Evolutionary conservation across 2,113 vertebrate species (phyloP).

Genomic region (Microtus ochrogaster): DNA sequence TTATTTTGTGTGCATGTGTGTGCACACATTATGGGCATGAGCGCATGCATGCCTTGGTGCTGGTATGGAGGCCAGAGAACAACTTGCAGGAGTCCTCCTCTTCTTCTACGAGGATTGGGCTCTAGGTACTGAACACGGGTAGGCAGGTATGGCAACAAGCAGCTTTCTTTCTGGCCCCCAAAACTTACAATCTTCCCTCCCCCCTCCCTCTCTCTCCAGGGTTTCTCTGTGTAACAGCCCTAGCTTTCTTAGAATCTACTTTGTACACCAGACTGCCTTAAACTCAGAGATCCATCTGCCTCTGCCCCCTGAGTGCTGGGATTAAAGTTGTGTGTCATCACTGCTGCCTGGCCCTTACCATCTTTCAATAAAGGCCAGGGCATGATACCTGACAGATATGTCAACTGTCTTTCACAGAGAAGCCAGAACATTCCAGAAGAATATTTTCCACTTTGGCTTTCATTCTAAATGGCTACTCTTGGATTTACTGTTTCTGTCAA

Average conservation of each 20-base stretch:
- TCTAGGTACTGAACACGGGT: neutral
- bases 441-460: neutral
- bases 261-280: neutral
- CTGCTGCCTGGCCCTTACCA: neutral
- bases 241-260: neutral
- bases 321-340: neutral
- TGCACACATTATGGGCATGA: neutral
- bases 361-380: neutral
- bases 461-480: neutral
- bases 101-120: neutral
- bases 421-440: neutral
- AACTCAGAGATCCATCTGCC: neutral
- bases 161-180: neutral
- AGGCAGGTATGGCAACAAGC: too few relatives aligned
- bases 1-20: neutral
- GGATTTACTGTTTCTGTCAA: neutral
- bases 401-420: neutral
- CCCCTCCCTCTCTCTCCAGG: accelerated
- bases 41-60: too few relatives aligned
- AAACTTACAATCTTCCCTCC: neutral
- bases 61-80: neutral
- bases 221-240: neutral
- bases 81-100: neutral
- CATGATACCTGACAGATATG: neutral
- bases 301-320: neutral